Conservation (phyloP, 1,140 invertebrate genomes). For the Marisa cornuarietis region DNA sequence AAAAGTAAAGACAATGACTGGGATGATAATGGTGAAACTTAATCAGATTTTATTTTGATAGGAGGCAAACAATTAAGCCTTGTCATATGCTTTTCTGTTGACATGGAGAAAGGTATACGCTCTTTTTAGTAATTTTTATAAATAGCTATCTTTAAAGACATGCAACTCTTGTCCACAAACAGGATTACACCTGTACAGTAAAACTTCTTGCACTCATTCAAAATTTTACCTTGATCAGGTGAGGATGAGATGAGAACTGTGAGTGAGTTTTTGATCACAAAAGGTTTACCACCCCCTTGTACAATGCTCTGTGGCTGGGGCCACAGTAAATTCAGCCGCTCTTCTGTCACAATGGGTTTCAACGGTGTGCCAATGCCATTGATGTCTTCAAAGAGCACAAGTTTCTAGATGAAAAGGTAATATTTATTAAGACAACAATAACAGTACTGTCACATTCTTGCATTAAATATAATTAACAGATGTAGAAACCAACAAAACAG, state of each 20-base stretch:
- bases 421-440: not conserved
- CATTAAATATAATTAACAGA: not conserved
- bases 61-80: too few species aligned
- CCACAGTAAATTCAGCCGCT: conserved; percentile 70
- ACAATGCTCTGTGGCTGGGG: conserved; percentile 73
- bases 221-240: conserved; percentile 47
- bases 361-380: conserved; percentile 30
- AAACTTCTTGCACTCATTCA: too few species aligned
- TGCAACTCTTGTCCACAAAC: too few species aligned
- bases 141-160: too few species aligned
- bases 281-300: conserved; percentile 68
- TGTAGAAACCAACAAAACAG: not conserved
- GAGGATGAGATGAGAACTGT: conserved; percentile 68
- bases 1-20: not conserved
- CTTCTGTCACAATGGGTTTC: conserved; percentile 64
- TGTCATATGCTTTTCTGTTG: too few species aligned
- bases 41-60: not conserved
- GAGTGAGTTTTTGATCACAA: conserved; percentile 63
- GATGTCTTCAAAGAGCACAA: conserved; percentile 39
- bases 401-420: conserved; percentile 30
- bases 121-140: too few species aligned
- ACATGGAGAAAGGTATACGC: too few species aligned
- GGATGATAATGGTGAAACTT: not conserved
- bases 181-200: too few species aligned
- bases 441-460: not conserved